These are phyloP conservation scores for Anas flavirostris DNA, from an alignment of 2,797 vertebrate genomes.

Conservation along the genomic window DNA sequence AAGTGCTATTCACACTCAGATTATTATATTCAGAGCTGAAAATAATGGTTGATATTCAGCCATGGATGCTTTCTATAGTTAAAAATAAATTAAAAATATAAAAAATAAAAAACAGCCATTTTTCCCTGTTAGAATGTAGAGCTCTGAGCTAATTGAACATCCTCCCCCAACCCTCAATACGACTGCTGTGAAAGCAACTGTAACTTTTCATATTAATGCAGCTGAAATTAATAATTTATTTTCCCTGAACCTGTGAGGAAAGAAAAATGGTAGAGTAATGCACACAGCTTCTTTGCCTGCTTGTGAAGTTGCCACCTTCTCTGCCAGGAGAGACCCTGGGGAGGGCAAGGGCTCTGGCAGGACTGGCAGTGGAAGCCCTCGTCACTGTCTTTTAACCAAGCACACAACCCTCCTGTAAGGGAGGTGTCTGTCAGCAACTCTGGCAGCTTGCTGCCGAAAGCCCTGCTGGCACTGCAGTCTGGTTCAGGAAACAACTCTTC, in stretches of 20 bases:
- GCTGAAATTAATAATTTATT: background rate
- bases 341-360: background rate
- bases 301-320: background rate
- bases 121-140: background rate
- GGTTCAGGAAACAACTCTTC: slow-evolving; percentile 57
- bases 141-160: background rate
- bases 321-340: background rate
- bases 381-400: slow-evolving; percentile 7
- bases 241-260: background rate
- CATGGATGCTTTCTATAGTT: background rate
- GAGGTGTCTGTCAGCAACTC: slow-evolving; percentile 26
- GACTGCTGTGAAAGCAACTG: background rate
- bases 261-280: background rate
- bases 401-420: background rate
- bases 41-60: background rate
- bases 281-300: background rate
- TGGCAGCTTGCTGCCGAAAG: background rate
- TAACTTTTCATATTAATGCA: background rate
- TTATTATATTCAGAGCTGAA: background rate
- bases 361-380: slow-evolving; percentile 5
- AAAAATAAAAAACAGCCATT: too few relatives aligned
- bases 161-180: rapidly evolving
- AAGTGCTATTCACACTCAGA: background rate
- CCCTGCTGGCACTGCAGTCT: background rate
- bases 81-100: too few relatives aligned